Conservation (phyloP, 1,140 invertebrate genomes). For the Sinella curviseta region DNA sequence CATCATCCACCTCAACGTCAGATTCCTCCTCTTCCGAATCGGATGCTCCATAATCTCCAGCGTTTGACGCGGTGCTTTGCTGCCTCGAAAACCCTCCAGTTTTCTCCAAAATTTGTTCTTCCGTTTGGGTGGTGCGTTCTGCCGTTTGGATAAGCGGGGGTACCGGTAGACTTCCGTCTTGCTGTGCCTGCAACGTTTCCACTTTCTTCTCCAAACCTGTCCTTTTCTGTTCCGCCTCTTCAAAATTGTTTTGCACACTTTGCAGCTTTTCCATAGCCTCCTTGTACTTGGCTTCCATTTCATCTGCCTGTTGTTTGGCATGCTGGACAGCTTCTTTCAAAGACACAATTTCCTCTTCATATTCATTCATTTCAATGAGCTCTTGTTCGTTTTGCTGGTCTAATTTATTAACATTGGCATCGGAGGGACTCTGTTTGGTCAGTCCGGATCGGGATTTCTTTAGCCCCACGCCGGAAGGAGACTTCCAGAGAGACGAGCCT, state of each 20-base stretch:
- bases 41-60: conserved; percentile 51
- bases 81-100: background rate
- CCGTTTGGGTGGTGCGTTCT: background rate
- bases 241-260: conserved; percentile 59
- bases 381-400: conserved; percentile 68
- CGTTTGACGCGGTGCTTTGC: conserved; percentile 29
- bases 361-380: conserved; percentile 52
- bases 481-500: conserved; percentile 44
- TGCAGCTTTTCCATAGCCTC: conserved; percentile 73
- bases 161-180: background rate
- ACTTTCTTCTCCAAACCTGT: background rate
- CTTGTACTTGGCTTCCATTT: conserved; percentile 75
- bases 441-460: conserved; percentile 47
- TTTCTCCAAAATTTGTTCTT: conserved; percentile 6
- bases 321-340: conserved; percentile 72
- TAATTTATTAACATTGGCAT: conserved; percentile 58
- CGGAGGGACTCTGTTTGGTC: conserved; percentile 20
- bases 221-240: background rate
- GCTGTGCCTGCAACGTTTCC: background rate
- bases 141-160: background rate
- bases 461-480: conserved; percentile 40
- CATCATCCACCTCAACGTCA: conserved; percentile 49
- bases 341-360: conserved; percentile 53
- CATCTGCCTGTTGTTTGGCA: conserved; percentile 72
- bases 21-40: conserved; percentile 62